Percentiles rank a stretch among this genome's conserved stretches.
Conservation (phyloP, 2,797 vertebrate genomes). For the Tapirus indicus region DNA sequence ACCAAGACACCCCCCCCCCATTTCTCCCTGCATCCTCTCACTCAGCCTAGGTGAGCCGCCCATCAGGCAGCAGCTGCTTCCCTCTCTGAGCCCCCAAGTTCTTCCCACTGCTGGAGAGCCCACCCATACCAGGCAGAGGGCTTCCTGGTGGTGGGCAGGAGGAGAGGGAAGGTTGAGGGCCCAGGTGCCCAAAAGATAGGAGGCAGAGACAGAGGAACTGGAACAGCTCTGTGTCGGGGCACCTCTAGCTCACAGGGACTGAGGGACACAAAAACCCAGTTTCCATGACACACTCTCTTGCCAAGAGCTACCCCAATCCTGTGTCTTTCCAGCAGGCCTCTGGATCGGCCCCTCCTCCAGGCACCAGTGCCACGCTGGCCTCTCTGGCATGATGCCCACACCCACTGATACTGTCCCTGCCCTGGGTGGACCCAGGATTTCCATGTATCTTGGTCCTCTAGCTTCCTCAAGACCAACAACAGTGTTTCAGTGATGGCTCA, state of each 20-base stretch:
- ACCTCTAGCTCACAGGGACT: neutral
- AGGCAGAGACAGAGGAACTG: neutral
- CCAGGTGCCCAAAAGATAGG: neutral
- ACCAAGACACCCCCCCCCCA: neutral
- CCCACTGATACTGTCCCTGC: slow-evolving; percentile 55
- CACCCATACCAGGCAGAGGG: neutral
- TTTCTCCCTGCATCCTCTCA: neutral
- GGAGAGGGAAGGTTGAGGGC: neutral
- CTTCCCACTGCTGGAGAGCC: neutral
- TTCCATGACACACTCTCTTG: neutral
- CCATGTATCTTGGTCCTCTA: slow-evolving; percentile 13
- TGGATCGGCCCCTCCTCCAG: slow-evolving; percentile 33
- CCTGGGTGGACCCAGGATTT: slow-evolving; percentile 24
- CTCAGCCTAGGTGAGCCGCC: neutral
- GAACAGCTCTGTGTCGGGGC: neutral
- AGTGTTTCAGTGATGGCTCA: neutral
- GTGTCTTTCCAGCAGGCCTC: slow-evolving; percentile 31
- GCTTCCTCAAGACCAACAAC: slow-evolving; percentile 30
- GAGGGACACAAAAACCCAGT: neutral
- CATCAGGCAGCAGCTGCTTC: neutral
- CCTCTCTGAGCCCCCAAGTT: slow-evolving; percentile 24
- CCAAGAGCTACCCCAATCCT: neutral
- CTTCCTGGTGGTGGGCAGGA: neutral
- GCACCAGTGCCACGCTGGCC: slow-evolving; percentile 79
- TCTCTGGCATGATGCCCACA: slow-evolving; percentile 41